Conservation (phyloP, 2,888 invertebrate genomes). For the Zaprionus bogoriensis region DNA sequence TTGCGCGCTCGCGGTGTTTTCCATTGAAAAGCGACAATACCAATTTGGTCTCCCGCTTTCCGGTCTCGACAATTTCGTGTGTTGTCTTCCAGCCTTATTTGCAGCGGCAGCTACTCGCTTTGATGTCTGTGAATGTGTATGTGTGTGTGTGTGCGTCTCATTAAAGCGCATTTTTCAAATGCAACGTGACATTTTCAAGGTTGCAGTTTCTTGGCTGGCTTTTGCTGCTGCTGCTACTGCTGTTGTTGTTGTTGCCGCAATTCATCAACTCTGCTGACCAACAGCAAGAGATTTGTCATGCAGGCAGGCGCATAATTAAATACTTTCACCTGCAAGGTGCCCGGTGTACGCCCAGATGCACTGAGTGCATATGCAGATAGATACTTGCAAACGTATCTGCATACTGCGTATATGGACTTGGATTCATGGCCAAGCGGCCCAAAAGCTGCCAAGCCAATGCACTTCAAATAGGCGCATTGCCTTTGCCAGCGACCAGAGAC, state of each 20-base stretch:
- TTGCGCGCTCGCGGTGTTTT: constrained; percentile 50
- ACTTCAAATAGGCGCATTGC: constrained; percentile 74
- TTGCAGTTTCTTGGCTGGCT: constrained; percentile 33
- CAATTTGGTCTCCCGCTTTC: constrained; percentile 67
- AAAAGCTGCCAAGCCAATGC: constrained; percentile 64
- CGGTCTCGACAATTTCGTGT: constrained; percentile 52
- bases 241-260: constrained; percentile 36
- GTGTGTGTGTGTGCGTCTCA: constrained; percentile 25
- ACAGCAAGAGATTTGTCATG: constrained; percentile 71
- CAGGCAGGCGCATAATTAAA: constrained; percentile 68
- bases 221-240: constrained; percentile 6
- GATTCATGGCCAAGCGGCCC: constrained; percentile 64
- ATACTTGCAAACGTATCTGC: constrained; percentile 9
- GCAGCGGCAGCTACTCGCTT: constrained; percentile 23
- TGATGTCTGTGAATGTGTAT: too few relatives aligned
- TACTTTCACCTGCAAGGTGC: constrained; percentile 72
- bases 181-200: constrained; percentile 61
- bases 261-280: constrained; percentile 64
- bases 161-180: constrained; percentile 55
- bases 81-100: constrained; percentile 41
- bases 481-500: constrained; percentile 46
- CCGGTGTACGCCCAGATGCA: constrained; percentile 15
- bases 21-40: constrained; percentile 58
- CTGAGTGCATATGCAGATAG: constrained; percentile 10
- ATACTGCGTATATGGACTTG: not conserved